Conservation (phyloP, 2,888 invertebrate genomes). For the Adineta ricciae region DNA sequence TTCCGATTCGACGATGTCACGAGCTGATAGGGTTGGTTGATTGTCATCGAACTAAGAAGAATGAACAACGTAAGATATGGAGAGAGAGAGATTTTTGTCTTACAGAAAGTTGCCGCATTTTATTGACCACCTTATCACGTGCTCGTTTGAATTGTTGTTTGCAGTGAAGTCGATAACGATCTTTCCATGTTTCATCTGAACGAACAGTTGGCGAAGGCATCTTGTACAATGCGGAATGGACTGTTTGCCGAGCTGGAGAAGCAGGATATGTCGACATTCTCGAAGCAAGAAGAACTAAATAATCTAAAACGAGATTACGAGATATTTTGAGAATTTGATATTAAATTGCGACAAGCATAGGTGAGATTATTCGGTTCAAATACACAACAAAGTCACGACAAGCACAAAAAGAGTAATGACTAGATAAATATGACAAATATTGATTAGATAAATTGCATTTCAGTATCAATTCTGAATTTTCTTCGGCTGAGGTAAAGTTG, state of each 20-base stretch:
- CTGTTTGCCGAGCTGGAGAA: neutral
- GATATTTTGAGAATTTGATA: no score
- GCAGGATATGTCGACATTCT: neutral
- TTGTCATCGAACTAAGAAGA: neutral
- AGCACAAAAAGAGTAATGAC: neutral
- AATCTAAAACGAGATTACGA: no score
- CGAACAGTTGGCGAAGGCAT: conserved; percentile 15
- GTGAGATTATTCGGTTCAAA: neutral
- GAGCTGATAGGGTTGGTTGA: conserved; percentile 4
- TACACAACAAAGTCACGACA: neutral
- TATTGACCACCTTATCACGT: conserved; percentile 7
- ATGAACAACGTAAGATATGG: neutral
- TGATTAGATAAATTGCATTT: neutral
- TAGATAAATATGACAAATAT: neutral
- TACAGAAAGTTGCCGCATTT: conserved; percentile 18
- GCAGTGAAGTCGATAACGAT: conserved; percentile 6
- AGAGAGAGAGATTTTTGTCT: neutral
- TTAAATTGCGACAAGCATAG: no score
- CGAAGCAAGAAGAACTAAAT: no score
- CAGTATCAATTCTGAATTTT: neutral
- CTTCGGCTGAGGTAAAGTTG: neutral
- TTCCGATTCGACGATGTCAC: neutral
- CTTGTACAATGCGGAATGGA: neutral
- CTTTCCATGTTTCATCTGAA: conserved; percentile 14
- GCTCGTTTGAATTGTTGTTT: conserved; percentile 16